Conservation (phyloP, 2,888 invertebrate species). For the Tribolium freemani region DNA sequence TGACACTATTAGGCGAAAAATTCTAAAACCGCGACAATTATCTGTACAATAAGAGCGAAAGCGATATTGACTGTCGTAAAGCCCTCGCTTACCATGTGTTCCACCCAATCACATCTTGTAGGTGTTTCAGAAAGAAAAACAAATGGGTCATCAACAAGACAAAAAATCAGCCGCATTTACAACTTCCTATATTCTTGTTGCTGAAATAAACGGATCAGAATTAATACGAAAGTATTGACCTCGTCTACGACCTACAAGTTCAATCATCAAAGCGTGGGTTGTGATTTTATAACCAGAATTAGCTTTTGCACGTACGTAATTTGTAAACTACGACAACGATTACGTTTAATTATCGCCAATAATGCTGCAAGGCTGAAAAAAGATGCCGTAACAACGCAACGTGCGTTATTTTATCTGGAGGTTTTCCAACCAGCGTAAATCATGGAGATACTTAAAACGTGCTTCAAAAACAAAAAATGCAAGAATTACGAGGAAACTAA, state of each 20-base stretch:
- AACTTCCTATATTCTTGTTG: constrained; percentile 4
- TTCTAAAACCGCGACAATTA: constrained; percentile 25
- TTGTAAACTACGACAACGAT: constrained; percentile 17
- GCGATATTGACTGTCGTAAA: constrained; percentile 13
- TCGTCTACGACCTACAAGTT: constrained; percentile 64
- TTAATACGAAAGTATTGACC: constrained; percentile 60
- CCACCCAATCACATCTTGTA: constrained; percentile 8
- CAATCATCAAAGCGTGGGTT: constrained; percentile 56
- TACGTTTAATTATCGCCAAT: constrained; percentile 20
- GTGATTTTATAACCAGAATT: constrained; percentile 44
- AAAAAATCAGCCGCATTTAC: constrained; percentile 10
- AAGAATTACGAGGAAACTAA: constrained; percentile 15
- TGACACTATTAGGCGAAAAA: constrained; percentile 36
- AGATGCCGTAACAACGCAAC: background rate
- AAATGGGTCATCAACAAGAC: constrained; percentile 9
- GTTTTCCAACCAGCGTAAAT: constrained; percentile 25
- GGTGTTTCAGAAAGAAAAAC: constrained; percentile 9
- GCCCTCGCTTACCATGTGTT: constrained; percentile 26
- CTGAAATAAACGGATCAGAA: constrained; percentile 18
- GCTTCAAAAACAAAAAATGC: constrained; percentile 17
- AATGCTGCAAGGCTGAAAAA: background rate
- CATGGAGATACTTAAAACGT: constrained; percentile 17
- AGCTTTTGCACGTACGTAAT: constrained; percentile 15
- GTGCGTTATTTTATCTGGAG: constrained; percentile 16
- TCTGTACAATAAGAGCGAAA: constrained; percentile 44